Percentiles rank a stretch among this genome's conserved stretches.
Conservation (phyloP, 2,888 invertebrate species). For the Heliconius cydno region DNA sequence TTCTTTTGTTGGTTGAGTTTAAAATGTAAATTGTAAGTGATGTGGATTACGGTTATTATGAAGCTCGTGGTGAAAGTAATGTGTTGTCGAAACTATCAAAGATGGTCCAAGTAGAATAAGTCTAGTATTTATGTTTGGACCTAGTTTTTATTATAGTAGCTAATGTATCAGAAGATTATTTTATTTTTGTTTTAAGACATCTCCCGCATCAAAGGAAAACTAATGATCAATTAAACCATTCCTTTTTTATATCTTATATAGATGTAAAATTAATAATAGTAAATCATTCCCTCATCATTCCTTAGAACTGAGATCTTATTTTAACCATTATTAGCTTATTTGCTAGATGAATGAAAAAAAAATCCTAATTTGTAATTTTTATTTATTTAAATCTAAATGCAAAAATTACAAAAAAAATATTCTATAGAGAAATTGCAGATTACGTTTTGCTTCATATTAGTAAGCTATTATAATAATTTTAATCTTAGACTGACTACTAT, state of each 20-base stretch:
- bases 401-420: too few species aligned
- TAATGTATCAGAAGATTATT: not conserved
- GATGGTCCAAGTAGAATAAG: not conserved
- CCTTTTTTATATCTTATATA: not conserved
- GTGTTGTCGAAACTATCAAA: constrained; percentile 4
- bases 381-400: too few species aligned
- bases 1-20: constrained; percentile 30
- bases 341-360: not conserved
- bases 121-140: not conserved
- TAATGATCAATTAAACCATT: not conserved
- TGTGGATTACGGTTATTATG: constrained; percentile 9
- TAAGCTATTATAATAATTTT: too few species aligned
- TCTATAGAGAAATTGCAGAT: too few species aligned
- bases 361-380: too few species aligned
- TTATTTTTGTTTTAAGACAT: not conserved
- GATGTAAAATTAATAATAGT: not conserved
- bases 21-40: constrained; percentile 10
- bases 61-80: constrained; percentile 16
- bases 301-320: not conserved
- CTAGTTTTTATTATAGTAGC: not conserved
- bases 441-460: too few species aligned
- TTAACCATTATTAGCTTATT: not conserved
- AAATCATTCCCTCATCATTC: not conserved
- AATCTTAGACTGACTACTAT: not conserved
- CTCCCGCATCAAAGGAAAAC: not conserved